Evolutionary conservation across 1,140 invertebrate genomes (phyloP).

Genomic region (Akabosia matsudoensis): DNA sequence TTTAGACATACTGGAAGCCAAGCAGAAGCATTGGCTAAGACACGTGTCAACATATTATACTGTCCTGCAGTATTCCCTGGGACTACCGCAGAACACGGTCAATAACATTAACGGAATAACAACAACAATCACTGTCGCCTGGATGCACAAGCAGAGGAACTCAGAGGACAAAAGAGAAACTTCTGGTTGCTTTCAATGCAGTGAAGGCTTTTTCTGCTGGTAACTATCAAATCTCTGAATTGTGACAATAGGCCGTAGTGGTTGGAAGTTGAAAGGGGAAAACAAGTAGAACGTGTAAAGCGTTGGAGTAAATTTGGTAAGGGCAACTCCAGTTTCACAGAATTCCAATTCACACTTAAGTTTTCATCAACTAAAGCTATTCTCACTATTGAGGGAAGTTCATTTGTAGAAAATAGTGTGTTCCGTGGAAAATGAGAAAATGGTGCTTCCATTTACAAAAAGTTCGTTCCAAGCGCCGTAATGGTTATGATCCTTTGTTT

Average conservation of each 20-base stretch:
- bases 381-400: conserved; percentile 11
- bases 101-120: conserved; percentile 23
- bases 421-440: conserved; percentile 5
- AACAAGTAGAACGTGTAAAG: neutral
- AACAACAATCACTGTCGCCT: neutral
- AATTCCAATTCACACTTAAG: conserved; percentile 20
- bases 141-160: neutral
- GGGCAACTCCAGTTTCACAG: neutral
- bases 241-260: neutral
- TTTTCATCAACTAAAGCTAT: neutral
- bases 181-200: neutral
- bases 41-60: conserved; percentile 23
- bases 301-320: conserved; percentile 7
- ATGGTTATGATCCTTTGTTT: neutral
- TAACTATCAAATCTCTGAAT: neutral
- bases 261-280: neutral
- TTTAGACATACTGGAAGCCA: conserved; percentile 44
- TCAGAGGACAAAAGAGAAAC: neutral
- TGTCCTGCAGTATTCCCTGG: conserved; percentile 10
- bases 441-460: neutral
- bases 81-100: conserved; percentile 19
- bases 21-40: conserved; percentile 41
- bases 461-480: neutral
- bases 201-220: no score
- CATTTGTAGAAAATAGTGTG: conserved; percentile 12